Base-by-base conservation (phyloP, 2,888 invertebrate genomes). In the Drosophila sordidula region DNA sequence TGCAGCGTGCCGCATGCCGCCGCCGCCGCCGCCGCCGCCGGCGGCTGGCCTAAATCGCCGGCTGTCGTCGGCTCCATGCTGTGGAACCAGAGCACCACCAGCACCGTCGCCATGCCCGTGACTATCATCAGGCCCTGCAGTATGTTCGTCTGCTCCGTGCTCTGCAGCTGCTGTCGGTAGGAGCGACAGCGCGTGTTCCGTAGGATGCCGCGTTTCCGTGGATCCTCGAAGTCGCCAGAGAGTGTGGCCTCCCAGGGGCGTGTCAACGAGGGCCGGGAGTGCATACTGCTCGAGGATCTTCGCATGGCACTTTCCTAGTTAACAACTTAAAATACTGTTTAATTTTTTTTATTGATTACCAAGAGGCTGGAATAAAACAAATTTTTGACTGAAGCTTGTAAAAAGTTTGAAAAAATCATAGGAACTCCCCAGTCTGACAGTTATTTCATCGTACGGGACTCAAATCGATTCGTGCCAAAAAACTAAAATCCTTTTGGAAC, bases 101-200 rank as follows among this genome's bases (percentile, higher is more conserved):
- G 0, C 11, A 70, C 32, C 0, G 45, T 42, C 6, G 36, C 29
- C 9, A 78, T 29, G 6, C 62, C 54, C 6, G 45, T 39, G 0
- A 68, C 6, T 9, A 78, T 38, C 51, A 69, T 18, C 14, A 78
- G 38, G 11, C 72, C 69, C 16, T 73, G 72, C 6, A 72, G 6
- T 0, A 78, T 44, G 12, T 69, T 70, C 3, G 14, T 6, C 0
- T 63, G 58, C 0, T 61, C 59, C 5, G n/a, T 59, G 26, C 18
- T 36, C 12, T 45, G 49, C 25, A 80, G 18, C 32, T 57, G 51
- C 16, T 72, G 45, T 0, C 81, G 59, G 11, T 72, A 78, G 0
- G 16, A 12, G 1, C 51, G 70, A 22, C 84, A 81, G 22, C 46
- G 32, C 1, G 62, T 64, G 2, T 45, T 75, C 11, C 45, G 72